phyloP scores from a whole-genome alignment of 2,888 invertebrate genomes.

The Lamellibrachia columna region DNA sequence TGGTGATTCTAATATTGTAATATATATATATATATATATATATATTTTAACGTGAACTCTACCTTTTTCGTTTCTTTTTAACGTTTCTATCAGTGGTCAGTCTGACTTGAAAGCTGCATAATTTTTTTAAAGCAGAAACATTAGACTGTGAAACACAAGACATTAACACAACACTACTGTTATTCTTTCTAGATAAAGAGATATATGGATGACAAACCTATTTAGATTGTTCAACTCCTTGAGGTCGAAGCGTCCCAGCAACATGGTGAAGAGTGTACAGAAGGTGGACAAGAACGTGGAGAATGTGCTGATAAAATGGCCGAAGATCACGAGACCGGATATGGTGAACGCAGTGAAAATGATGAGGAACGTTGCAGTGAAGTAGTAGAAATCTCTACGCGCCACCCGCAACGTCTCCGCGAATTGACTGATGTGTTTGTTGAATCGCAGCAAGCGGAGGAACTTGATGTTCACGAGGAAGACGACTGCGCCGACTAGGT shows the following conservation, averaged over 20 bases:
- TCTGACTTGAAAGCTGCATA: no score
- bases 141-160: no score
- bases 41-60: no score
- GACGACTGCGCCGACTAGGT: conserved; percentile 35
- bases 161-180: no score
- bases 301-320: conserved; percentile 33
- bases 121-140: no score
- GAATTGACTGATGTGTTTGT: conserved; percentile 37
- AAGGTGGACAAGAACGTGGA: conserved; percentile 37
- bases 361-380: conserved; percentile 40
- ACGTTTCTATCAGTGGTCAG: no score
- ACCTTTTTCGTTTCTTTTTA: no score
- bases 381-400: conserved; percentile 34
- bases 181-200: no score
- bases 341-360: conserved; percentile 42
- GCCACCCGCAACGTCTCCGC: conserved; percentile 35
- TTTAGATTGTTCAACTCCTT: conserved; percentile 31
- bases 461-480: conserved; percentile 44
- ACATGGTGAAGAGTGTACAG: conserved; percentile 42
- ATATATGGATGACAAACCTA: conserved; percentile 10
- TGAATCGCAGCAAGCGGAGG: conserved; percentile 42
- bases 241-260: conserved; percentile 45
- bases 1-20: no score
- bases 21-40: no score
- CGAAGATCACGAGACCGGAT: conserved; percentile 38